These are phyloP conservation scores for Muscicapa comitata DNA, from an alignment of 2,797 vertebrate genomes.

Conservation along the genomic window DNA sequence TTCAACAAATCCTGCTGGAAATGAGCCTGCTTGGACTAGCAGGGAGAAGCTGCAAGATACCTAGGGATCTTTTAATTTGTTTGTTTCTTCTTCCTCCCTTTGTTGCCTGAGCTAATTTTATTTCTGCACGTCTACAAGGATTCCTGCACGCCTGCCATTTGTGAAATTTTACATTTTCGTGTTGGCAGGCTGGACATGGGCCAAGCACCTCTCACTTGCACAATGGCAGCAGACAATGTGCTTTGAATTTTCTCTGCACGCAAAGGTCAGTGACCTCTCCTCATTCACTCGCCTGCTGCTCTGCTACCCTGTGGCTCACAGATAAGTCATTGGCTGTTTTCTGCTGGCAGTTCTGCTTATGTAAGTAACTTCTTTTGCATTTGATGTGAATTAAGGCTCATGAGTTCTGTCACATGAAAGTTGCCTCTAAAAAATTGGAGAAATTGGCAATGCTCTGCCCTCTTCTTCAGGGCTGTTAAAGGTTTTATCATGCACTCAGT, in stretches of 20 bases:
- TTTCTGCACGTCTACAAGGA: neutral
- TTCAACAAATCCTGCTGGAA: neutral
- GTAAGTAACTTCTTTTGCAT: neutral
- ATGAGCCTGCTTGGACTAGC: neutral
- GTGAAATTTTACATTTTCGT: neutral
- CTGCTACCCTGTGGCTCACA: neutral
- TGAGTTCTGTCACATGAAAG: slow-evolving; percentile 38
- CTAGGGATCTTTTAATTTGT: neutral
- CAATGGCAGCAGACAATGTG: neutral
- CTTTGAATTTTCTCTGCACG: slow-evolving; percentile 14
- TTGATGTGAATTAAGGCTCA: slow-evolving; percentile 35
- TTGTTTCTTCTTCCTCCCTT: neutral
- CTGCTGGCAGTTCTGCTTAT: slow-evolving; percentile 40
- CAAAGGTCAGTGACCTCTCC: slow-evolving; percentile 3
- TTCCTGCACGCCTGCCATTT: neutral
- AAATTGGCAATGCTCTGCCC: slow-evolving; percentile 17
- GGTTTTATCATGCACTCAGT: neutral
- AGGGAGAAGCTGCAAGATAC: rapidly evolving
- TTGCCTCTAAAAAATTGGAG: slow-evolving; percentile 7
- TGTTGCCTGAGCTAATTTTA: neutral
- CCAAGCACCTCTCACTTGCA: neutral
- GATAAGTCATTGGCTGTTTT: slow-evolving; percentile 24
- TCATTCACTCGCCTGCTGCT: neutral
- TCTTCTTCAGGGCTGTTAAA: slow-evolving; percentile 4
- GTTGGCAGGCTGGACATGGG: neutral